These are phyloP conservation scores for Gallinago media DNA, from an alignment of 2,113 vertebrate species.

Conservation along the genomic window DNA sequence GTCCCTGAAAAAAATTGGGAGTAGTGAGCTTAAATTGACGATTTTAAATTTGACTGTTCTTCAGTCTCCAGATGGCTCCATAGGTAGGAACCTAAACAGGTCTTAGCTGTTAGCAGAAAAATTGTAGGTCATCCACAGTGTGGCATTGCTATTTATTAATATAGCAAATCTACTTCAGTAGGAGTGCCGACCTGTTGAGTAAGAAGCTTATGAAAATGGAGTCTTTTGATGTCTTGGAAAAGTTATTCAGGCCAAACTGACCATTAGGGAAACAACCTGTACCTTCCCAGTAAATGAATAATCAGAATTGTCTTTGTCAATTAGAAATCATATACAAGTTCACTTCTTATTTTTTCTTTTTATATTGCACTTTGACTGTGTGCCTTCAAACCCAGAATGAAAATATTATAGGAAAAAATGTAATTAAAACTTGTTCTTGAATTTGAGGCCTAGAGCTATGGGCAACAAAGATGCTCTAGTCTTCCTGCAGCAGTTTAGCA, in stretches of 20 bases:
- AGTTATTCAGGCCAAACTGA: constrained; percentile 30
- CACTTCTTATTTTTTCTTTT: neutral
- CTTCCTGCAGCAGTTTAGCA: neutral
- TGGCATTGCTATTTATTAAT: constrained; percentile 30
- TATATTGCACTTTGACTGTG: neutral
- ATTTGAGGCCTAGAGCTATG: neutral
- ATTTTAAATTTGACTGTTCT: neutral
- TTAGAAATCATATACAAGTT: neutral
- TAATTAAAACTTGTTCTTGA: neutral
- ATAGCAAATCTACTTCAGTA: constrained; percentile 16
- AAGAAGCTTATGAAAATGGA: constrained; percentile 53
- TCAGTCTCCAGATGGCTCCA: neutral
- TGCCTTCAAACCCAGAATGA: neutral
- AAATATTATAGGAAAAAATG: neutral
- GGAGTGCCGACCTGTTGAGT: constrained; percentile 49
- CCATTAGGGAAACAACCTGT: neutral
- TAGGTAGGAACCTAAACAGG: neutral
- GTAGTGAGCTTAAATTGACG: neutral
- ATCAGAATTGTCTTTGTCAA: neutral
- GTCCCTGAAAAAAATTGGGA: neutral
- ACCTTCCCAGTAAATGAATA: neutral
- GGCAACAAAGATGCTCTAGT: neutral
- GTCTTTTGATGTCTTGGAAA: constrained; percentile 31
- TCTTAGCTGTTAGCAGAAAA: constrained; percentile 1
- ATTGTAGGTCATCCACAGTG: constrained; percentile 28